Evolutionary conservation across 1,140 invertebrate species (phyloP).

Genomic region (Eriocheir sinensis): DNA sequence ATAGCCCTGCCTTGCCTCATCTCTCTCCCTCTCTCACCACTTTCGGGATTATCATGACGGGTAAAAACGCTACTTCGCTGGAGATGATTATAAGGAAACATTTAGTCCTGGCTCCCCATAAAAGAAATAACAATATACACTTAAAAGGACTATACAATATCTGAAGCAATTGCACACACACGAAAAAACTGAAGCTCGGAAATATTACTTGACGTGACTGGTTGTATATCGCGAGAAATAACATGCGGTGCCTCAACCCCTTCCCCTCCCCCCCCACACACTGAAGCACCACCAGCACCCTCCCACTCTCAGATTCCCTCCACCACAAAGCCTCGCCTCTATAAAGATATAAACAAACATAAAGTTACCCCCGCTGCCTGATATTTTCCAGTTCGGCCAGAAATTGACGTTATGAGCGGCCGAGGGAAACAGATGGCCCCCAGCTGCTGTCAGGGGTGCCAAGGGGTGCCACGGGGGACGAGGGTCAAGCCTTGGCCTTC

Average conservation of each 20-base stretch:
- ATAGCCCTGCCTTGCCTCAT: neutral
- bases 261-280: neutral
- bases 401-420: constrained; percentile 56
- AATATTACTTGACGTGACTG: neutral
- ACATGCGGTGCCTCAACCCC: no score
- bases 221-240: neutral
- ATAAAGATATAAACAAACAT: constrained; percentile 33
- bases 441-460: neutral
- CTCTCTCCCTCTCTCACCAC: neutral
- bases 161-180: no score
- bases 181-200: no score
- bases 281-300: neutral
- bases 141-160: neutral
- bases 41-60: neutral
- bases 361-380: neutral
- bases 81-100: no score
- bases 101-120: no score
- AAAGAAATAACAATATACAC: no score
- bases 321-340: constrained; percentile 17
- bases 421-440: constrained; percentile 68
- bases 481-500: neutral
- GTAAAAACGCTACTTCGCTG: no score
- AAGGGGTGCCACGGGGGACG: constrained; percentile 39
- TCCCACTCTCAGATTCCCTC: neutral
- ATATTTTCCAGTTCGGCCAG: constrained; percentile 54